These are phyloP conservation scores for Drepana falcataria DNA, from an alignment of 2,888 invertebrate genomes.

Conservation along the genomic window DNA sequence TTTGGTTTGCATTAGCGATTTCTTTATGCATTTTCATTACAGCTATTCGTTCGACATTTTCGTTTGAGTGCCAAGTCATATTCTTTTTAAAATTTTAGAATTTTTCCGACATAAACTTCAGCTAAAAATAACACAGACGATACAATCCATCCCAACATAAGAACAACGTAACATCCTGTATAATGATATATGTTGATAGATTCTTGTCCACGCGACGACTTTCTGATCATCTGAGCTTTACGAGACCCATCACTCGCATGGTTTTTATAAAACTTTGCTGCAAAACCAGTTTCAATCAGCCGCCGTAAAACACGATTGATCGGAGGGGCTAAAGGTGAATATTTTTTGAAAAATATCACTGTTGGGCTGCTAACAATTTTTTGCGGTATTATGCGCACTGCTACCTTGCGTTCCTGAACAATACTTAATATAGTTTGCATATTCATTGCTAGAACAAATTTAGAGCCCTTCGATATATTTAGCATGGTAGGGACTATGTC, in stretches of 20 bases:
- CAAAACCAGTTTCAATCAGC: conserved; percentile 47
- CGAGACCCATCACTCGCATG: conserved; percentile 18
- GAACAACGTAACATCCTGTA: conserved; percentile 49
- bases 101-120: conserved; percentile 28
- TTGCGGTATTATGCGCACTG: conserved; percentile 41
- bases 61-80: no score
- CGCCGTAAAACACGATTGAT: conserved; percentile 38
- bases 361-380: conserved; percentile 40
- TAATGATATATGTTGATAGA: conserved; percentile 48
- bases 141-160: conserved; percentile 46
- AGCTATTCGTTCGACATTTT: no score
- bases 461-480: conserved; percentile 39
- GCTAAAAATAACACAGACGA: conserved; percentile 39
- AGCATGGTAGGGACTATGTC: conserved; percentile 33
- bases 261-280: conserved; percentile 39
- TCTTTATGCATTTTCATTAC: conserved; percentile 7
- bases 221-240: conserved; percentile 7
- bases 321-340: conserved; percentile 41
- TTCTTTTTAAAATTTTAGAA: background rate
- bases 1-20: conserved; percentile 29
- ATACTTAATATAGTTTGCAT: conserved; percentile 33
- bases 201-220: conserved; percentile 12
- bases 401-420: conserved; percentile 26
- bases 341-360: conserved; percentile 57
- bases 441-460: conserved; percentile 53